Conservation (phyloP, 2,888 invertebrate species). For the Glyphotaelius pellucidus region DNA sequence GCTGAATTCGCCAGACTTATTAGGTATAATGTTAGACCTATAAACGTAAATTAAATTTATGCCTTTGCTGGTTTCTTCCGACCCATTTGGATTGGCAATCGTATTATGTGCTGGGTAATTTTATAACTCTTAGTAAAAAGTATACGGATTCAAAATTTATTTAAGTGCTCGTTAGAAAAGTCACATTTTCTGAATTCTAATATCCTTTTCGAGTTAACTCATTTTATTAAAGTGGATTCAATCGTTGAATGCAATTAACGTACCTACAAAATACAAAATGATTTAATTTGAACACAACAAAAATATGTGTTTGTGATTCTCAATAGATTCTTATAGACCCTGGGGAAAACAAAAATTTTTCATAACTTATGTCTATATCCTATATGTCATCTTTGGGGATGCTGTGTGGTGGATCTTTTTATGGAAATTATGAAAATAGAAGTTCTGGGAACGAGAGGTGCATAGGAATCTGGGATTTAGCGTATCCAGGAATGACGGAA, state of each 20-base stretch:
- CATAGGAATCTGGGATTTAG: too few species aligned
- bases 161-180: not conserved
- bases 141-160: not conserved
- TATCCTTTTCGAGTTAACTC: not conserved
- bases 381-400: too few species aligned
- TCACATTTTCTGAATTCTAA: not conserved
- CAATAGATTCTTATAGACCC: not conserved
- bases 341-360: too few species aligned
- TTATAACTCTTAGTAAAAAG: not conserved
- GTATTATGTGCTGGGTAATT: not conserved
- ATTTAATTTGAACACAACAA: not conserved
- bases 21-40: not conserved
- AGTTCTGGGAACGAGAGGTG: too few species aligned
- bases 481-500: too few species aligned
- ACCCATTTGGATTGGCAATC: not conserved
- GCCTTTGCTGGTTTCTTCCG: not conserved
- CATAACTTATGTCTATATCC: too few species aligned
- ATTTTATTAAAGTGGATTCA: not conserved
- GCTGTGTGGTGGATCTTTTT: too few species aligned
- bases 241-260: not conserved
- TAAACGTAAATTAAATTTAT: not conserved
- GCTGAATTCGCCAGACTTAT: not conserved
- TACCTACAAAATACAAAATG: not conserved
- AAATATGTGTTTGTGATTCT: not conserved
- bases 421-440: too few species aligned